phyloP scores from a whole-genome alignment of 2,888 invertebrate genomes.

The Diabrotica balteata region DNA sequence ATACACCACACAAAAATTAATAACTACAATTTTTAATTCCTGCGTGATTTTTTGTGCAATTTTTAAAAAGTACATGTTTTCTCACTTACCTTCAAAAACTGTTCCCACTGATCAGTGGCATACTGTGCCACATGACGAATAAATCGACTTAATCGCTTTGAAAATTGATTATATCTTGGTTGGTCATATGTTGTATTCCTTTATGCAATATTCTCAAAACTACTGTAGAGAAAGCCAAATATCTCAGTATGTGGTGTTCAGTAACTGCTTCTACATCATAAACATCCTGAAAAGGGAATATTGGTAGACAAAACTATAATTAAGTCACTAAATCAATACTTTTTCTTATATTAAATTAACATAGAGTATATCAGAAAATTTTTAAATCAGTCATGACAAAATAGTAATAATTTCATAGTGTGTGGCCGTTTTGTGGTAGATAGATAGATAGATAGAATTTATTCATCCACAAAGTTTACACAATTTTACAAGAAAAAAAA shows the following conservation, averaged over 20 bases:
- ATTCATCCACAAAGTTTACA: no score
- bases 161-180: slow-evolving; percentile 72
- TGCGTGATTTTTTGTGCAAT: no score
- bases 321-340: neutral
- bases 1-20: no score
- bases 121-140: slow-evolving; percentile 77
- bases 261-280: slow-evolving; percentile 64
- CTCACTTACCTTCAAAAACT: slow-evolving; percentile 55
- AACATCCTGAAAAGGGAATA: slow-evolving; percentile 53
- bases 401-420: no score
- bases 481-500: no score
- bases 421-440: no score
- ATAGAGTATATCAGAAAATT: no score
- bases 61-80: no score
- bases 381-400: no score
- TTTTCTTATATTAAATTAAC: no score
- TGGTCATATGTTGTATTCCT: slow-evolving; percentile 73
- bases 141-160: slow-evolving; percentile 72
- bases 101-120: slow-evolving; percentile 74
- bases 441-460: no score
- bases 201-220: slow-evolving; percentile 69
- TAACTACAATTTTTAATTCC: no score
- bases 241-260: slow-evolving; percentile 69
- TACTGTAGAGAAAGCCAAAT: slow-evolving; percentile 74
- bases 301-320: neutral